These are phyloP conservation scores for Chloroclysta siterata DNA, from an alignment of 2,888 invertebrate genomes.

Conservation along the genomic window DNA sequence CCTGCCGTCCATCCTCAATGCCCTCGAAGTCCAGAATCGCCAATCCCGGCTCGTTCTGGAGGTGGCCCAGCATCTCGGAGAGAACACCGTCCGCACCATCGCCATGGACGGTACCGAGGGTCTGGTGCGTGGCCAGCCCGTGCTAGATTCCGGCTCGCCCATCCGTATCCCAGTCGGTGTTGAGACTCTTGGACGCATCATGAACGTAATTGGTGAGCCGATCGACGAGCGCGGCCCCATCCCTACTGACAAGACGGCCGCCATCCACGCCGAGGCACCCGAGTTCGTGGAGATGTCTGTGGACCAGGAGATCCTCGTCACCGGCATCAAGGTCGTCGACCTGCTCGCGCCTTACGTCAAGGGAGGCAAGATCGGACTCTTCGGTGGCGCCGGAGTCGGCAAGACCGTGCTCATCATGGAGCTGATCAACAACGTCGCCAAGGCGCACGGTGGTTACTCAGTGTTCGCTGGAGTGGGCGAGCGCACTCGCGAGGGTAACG, in stretches of 20 bases:
- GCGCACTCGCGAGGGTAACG: constrained; percentile 98
- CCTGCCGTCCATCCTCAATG: constrained; percentile 97
- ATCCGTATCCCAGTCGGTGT: constrained; percentile 97
- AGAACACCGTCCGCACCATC: constrained; percentile 95
- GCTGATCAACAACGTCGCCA: constrained; percentile 97
- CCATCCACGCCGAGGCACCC: constrained; percentile 96
- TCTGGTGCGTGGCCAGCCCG: constrained; percentile 93
- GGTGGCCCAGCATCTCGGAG: constrained; percentile 96
- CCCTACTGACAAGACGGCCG: constrained; percentile 89
- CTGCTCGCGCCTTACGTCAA: constrained; percentile 96
- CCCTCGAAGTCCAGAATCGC: constrained; percentile 95
- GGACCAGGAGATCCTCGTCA: constrained; percentile 95
- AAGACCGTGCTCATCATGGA: constrained; percentile 99
- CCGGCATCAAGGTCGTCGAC: constrained; percentile 98
- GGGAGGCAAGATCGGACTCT: constrained; percentile 97
- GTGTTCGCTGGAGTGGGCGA: constrained; percentile 98
- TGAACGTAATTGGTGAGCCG: constrained; percentile 95
- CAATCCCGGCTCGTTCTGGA: constrained; percentile 91
- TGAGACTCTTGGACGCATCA: constrained; percentile 95
- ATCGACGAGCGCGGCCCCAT: constrained; percentile 97
- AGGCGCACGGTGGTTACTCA: constrained; percentile 98
- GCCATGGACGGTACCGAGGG: constrained; percentile 98
- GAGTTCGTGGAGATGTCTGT: constrained; percentile 97
- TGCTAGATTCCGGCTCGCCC: constrained; percentile 92
- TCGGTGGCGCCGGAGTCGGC: constrained; percentile 98